A percentile compares a stretch with the other conserved stretches of the same genome.
Evolutionary conservation across 2,797 vertebrate genomes (phyloP).

Genomic region (Enteromius anoplus): DNA sequence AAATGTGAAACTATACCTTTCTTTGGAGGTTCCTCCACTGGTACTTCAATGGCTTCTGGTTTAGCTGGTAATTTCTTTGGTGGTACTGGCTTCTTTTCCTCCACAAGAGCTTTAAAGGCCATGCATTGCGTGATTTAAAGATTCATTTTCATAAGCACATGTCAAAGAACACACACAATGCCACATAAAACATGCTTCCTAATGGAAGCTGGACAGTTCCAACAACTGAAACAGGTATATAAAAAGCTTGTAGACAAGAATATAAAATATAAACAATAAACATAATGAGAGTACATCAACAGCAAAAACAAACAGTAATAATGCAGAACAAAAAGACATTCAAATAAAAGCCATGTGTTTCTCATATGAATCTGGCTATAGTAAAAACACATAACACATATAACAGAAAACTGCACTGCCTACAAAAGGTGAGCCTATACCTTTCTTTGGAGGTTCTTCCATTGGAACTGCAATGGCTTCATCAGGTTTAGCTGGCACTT

Average conservation of each 20-base stretch:
- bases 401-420: constrained; percentile 43
- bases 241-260: constrained; percentile 44
- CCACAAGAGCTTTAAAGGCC: constrained; percentile 81
- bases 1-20: constrained; percentile 80
- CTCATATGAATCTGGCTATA: constrained; percentile 38
- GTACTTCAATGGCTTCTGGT: constrained; percentile 48
- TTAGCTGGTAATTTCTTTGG: constrained; percentile 54
- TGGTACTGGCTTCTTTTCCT: constrained; percentile 74
- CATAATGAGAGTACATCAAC: not conserved
- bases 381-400: constrained; percentile 30
- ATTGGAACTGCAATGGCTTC: constrained; percentile 65
- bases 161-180: constrained; percentile 45
- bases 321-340: constrained; percentile 31
- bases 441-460: constrained; percentile 80
- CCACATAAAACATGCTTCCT: constrained; percentile 65
- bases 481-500: constrained; percentile 54
- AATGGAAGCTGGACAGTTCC: constrained; percentile 65
- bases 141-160: constrained; percentile 46
- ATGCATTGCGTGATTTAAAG: constrained; percentile 65
- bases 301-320: not conserved
- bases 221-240: constrained; percentile 36
- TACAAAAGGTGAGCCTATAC: constrained; percentile 71
- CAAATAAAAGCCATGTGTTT: constrained; percentile 9
- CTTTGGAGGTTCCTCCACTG: constrained; percentile 77
- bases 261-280: constrained; percentile 25